Base-by-base conservation (phyloP, 2,797 vertebrate species). In the Intellagama lesueurii region DNA sequence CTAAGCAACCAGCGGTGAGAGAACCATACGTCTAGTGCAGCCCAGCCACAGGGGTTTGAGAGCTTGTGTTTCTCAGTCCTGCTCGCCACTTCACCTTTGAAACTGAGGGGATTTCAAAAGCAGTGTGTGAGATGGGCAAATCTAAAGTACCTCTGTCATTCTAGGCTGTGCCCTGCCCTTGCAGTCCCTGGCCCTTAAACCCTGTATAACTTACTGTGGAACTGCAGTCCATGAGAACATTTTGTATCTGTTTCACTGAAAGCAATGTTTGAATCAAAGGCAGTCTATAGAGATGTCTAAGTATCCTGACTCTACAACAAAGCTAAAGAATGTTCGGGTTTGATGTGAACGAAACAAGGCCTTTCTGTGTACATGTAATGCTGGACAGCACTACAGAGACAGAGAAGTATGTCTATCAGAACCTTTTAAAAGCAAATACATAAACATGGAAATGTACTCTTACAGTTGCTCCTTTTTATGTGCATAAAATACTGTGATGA, bases 341-440 rank as follows among this genome's bases (percentile, higher is more conserved):
- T 44, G 32, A 56, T 81, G 49, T 60, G 86, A 73, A 72, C 40
- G 66, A 40, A 81, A 56, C 30, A 72, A 35, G 24, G 24, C 7
- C 47, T 72, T 17, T 56, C 35, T 30, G 26, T 68, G 70, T n/a
- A 86, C 82, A 85, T 35, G 44, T 60, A 91, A 87, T 85, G 17
- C 9, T 83, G 87, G 88, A 70, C 44, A 11, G 87, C 86, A 69
- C 68, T 49, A 89, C 87, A 83, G 78, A 52, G 64, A 91, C 19
- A 64, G 7, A 52, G 49, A 90, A 82, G n/a, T 83, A 44, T 83
- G 76, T 87, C 76, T 44, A 32, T 9, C 75, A 28, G 24, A 60
- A 75, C 49, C 44, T 83, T 32, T 79, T 49, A 6, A 85, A 90
- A 86, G 77, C 83, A 73, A 88, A 88, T 91, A 80, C 30, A 78